Evolutionary conservation across 1,140 invertebrate genomes (phyloP).

Genomic region (Pseudomyrmex sp.): DNA sequence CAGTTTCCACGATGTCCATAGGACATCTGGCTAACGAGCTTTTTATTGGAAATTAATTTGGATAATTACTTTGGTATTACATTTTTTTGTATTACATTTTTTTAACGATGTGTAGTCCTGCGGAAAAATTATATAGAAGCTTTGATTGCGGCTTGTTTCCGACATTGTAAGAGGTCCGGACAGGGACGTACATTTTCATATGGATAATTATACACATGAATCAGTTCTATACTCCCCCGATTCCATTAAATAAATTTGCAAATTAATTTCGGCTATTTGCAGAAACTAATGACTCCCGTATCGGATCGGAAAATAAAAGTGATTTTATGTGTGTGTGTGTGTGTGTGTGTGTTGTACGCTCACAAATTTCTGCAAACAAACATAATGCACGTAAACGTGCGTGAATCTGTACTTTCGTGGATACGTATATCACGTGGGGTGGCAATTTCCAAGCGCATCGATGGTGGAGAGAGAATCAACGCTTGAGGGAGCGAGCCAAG

Average conservation of each 20-base stretch:
- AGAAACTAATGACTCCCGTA: background rate
- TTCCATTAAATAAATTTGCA: background rate
- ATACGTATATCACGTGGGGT: slow-evolving; percentile 63
- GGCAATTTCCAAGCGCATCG: slow-evolving; percentile 71
- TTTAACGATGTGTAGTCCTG: slow-evolving; percentile 2
- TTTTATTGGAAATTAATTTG: slow-evolving; percentile 61
- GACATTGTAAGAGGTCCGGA: background rate
- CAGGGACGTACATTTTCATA: too few species aligned
- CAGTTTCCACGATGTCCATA: slow-evolving; percentile 20
- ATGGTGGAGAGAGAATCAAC: slow-evolving; percentile 16
- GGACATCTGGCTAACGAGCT: slow-evolving; percentile 55
- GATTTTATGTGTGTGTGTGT: background rate
- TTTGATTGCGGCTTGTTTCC: slow-evolving; percentile 11
- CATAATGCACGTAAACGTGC: slow-evolving; percentile 64
- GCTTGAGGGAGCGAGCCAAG: slow-evolving; percentile 57
- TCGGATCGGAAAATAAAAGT: background rate
- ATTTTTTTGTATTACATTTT: background rate
- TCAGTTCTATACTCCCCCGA: background rate
- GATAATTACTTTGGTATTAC: slow-evolving; percentile 27
- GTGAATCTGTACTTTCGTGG: slow-evolving; percentile 72
- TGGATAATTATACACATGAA: background rate
- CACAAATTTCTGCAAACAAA: slow-evolving; percentile 27
- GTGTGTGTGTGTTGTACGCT: background rate
- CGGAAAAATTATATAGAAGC: too few species aligned
- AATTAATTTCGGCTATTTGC: slow-evolving; percentile 29